Percentiles rank a stretch among this genome's conserved stretches.
Conservation (phyloP, 2,113 vertebrate genomes). For the Coptodon bakossiorum region DNA sequence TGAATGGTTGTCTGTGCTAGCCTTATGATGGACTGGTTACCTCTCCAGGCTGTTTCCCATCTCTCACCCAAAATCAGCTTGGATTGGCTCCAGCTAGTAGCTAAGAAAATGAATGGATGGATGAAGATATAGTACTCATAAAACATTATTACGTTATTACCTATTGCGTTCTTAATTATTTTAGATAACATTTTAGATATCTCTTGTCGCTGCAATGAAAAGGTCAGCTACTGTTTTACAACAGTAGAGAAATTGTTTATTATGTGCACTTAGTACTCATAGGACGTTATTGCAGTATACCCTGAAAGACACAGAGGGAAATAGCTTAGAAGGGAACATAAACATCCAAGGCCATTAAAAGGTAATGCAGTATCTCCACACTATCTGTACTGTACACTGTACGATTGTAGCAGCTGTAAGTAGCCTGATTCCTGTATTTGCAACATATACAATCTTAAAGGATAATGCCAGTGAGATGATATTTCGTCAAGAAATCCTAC, state of each 20-base stretch:
- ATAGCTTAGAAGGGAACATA: not conserved
- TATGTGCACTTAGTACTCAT: not conserved
- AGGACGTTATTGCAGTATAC: not conserved
- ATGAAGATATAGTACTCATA: not conserved
- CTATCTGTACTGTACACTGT: not conserved
- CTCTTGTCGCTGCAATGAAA: not conserved
- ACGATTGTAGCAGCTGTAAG: not conserved
- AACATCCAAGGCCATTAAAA: not conserved
- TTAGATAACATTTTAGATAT: not conserved
- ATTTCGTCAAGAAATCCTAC: not conserved
- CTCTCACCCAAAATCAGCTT: not conserved
- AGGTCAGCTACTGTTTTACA: not conserved
- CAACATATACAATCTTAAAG: not conserved
- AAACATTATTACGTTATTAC: not conserved
- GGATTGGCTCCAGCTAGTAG: not conserved
- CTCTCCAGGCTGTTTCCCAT: not conserved
- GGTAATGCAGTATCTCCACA: not conserved
- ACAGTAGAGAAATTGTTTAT: not conserved
- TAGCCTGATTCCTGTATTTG: not conserved
- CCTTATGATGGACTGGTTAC: not conserved
- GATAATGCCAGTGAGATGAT: not conserved
- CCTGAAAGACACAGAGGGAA: not conserved
- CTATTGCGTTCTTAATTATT: not conserved
- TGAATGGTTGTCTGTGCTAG: not conserved
- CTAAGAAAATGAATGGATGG: not conserved